These are phyloP conservation scores for Paramisgurnus dabryanus DNA, from an alignment of 2,113 vertebrate genomes.

Conservation along the genomic window DNA sequence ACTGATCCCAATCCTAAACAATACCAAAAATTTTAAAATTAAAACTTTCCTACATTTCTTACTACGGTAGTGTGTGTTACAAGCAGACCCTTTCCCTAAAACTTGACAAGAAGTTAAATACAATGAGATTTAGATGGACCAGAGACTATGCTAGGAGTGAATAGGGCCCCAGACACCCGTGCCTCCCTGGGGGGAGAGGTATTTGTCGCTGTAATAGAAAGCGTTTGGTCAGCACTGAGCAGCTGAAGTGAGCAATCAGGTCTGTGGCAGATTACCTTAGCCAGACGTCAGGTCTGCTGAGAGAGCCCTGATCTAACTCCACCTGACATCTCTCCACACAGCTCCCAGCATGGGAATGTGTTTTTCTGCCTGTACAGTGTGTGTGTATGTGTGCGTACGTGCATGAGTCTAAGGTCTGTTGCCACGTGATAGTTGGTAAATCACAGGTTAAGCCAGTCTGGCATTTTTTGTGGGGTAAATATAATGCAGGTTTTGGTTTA, in stretches of 20 bases:
- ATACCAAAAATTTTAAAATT: no score
- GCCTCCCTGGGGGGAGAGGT: conserved; percentile 39
- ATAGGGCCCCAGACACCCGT: conserved; percentile 2
- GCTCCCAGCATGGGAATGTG: conserved; percentile 42
- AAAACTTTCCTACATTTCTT: no score
- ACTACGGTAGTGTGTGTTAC: no score
- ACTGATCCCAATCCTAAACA: no score
- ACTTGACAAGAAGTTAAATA: conserved; percentile 9
- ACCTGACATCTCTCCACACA: conserved; percentile 51
- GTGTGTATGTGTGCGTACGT: conserved; percentile 17
- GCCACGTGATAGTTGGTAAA: conserved; percentile 34
- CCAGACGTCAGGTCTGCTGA: conserved; percentile 43
- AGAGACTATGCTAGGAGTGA: conserved; percentile 33
- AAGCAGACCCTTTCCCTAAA: not conserved
- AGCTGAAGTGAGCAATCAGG: conserved; percentile 57
- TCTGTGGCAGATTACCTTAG: conserved; percentile 55
- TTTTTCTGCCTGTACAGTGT: conserved; percentile 39
- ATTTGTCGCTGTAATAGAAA: conserved; percentile 52
- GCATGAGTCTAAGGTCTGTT: conserved; percentile 24
- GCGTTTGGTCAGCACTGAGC: conserved; percentile 56
- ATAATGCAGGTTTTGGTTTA: not conserved
- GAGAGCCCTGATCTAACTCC: conserved; percentile 52
- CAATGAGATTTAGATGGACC: conserved; percentile 65
- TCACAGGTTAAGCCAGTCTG: conserved; percentile 42
- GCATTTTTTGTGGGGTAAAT: not conserved